Conservation (phyloP, 2,113 vertebrate genomes). For the Hyla sarda region DNA sequence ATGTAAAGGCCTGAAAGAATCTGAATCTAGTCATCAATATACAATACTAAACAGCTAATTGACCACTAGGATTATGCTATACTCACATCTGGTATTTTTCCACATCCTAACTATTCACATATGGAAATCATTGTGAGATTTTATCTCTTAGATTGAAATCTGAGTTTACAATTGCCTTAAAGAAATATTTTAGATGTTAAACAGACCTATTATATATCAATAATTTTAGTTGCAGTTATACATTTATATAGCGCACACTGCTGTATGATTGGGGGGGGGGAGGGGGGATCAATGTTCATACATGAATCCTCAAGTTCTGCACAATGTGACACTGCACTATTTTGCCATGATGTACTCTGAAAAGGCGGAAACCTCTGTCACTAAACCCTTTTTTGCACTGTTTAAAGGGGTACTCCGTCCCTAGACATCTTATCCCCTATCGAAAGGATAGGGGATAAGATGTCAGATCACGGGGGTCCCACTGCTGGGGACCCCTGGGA, state of each 20-base stretch:
- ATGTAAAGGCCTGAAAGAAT: not conserved
- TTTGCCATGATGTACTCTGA: not conserved
- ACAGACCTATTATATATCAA: not conserved
- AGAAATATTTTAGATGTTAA: slow-evolving; percentile 1
- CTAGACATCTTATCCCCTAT: too few relatives aligned
- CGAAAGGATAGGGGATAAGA: too few relatives aligned
- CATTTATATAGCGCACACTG: not conserved
- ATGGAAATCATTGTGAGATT: slow-evolving; percentile 31
- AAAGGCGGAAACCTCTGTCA: not conserved
- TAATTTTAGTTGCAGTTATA: not conserved
- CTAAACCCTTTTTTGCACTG: too few relatives aligned
- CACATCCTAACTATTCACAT: slow-evolving; percentile 5
- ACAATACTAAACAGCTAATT: slow-evolving; percentile 13
- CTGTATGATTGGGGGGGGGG: not conserved
- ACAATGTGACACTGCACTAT: not conserved
- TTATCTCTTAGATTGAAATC: slow-evolving; percentile 22
- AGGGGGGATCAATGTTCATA: not conserved
- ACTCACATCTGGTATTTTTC: slow-evolving; percentile 23
- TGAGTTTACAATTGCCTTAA: not conserved
- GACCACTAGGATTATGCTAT: slow-evolving; percentile 8
- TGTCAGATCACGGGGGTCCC: too few relatives aligned
- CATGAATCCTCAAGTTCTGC: not conserved
- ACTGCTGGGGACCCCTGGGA: too few relatives aligned
- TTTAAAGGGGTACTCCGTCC: too few relatives aligned
- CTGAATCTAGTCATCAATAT: not conserved